Evolutionary conservation across 2,797 vertebrate species (phyloP).

Genomic region (Delichon dasypus): DNA sequence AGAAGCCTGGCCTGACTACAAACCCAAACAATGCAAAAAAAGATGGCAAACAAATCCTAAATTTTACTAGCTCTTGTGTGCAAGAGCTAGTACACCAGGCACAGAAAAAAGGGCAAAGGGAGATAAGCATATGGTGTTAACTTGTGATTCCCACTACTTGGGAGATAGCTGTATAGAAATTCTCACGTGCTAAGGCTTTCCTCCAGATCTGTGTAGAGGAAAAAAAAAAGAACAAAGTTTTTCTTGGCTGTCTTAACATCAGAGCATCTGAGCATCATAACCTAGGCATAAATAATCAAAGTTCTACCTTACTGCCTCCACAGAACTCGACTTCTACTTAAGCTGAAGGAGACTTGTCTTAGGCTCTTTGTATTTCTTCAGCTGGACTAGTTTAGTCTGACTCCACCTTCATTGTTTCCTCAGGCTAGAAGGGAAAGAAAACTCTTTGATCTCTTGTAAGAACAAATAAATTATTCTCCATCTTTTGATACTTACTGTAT

Average conservation of each 20-base stretch:
- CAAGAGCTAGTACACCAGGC: not conserved
- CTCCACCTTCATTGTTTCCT: not conserved
- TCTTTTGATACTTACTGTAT: not conserved
- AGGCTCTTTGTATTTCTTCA: not conserved
- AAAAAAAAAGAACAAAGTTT: not conserved
- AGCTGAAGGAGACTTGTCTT: not conserved
- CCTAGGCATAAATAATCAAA: not conserved
- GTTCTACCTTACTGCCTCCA: not conserved
- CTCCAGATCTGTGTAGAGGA: not conserved
- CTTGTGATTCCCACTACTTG: not conserved
- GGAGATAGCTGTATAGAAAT: not conserved
- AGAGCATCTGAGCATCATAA: not conserved
- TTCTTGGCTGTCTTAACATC: not conserved
- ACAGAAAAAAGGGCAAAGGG: not conserved
- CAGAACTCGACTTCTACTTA: not conserved
- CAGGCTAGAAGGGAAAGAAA: constrained; percentile 11
- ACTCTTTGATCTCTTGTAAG: not conserved
- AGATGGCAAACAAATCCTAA: not conserved
- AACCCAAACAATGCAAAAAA: not conserved
- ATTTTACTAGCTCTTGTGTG: not conserved
- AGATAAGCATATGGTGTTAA: not conserved
- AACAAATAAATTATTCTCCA: not conserved
- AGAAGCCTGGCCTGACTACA: not conserved
- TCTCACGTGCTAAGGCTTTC: not conserved
- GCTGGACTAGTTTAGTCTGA: not conserved